phyloP scores from a whole-genome alignment of 2,797 vertebrate species.

The Danio choprae region DNA sequence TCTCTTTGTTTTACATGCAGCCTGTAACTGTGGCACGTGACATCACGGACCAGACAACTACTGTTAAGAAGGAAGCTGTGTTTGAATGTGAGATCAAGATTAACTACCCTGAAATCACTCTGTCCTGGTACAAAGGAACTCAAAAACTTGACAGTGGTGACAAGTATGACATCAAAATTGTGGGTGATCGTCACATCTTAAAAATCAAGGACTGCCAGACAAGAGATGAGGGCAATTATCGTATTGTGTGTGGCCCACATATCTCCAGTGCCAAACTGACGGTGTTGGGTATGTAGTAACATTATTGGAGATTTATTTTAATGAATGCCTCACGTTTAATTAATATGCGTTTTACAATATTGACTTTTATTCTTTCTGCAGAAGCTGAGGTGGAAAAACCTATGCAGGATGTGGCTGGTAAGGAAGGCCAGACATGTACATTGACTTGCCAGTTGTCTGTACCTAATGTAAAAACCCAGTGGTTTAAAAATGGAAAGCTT shows the following conservation, averaged over 20 bases:
- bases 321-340: neutral
- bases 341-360: conserved; percentile 16
- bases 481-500: conserved; percentile 90
- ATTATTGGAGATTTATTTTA: neutral
- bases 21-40: conserved; percentile 92
- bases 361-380: conserved; percentile 70
- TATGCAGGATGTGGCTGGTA: conserved; percentile 91
- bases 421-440: conserved; percentile 90
- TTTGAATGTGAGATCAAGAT: conserved; percentile 97
- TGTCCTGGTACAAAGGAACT: conserved; percentile 99
- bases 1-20: conserved; percentile 72
- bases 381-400: conserved; percentile 90
- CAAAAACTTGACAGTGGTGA: conserved; percentile 89
- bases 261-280: conserved; percentile 95
- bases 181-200: conserved; percentile 87
- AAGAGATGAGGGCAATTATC: conserved; percentile 93
- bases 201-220: conserved; percentile 87
- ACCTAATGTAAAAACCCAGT: conserved; percentile 90
- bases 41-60: conserved; percentile 87
- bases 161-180: conserved; percentile 91
- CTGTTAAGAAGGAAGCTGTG: conserved; percentile 84
- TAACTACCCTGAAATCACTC: conserved; percentile 98
- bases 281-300: conserved; percentile 85
- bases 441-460: conserved; percentile 94
- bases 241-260: conserved; percentile 96